These are phyloP conservation scores for Psittacula echo DNA, from an alignment of 2,797 vertebrate genomes.

Conservation along the genomic window DNA sequence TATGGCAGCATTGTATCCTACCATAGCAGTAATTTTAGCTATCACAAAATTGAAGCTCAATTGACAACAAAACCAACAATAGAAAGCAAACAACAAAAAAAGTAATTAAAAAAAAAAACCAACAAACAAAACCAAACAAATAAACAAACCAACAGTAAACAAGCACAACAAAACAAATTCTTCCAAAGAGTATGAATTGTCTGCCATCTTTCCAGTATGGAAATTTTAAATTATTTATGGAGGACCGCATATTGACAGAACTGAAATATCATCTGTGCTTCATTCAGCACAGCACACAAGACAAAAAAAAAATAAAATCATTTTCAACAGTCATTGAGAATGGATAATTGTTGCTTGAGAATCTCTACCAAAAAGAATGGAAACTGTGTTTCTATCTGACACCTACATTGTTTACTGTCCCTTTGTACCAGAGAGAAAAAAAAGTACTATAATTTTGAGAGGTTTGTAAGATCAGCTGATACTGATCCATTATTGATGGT, in stretches of 20 bases:
- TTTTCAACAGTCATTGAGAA: neutral
- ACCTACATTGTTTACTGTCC: neutral
- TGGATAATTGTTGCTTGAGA: neutral
- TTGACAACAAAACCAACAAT: neutral
- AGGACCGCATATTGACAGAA: neutral
- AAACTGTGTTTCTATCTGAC: neutral
- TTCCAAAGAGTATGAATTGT: neutral
- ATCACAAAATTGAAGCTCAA: neutral
- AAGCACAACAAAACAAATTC: neutral
- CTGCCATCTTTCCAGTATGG: neutral
- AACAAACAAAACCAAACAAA: no score
- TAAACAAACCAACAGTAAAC: fast-evolving
- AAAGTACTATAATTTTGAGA: neutral
- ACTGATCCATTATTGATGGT: neutral
- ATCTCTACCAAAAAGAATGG: neutral
- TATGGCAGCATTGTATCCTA: neutral
- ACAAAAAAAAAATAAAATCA: neutral
- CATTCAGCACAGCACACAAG: neutral
- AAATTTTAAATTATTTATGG: neutral
- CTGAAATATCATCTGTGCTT: neutral
- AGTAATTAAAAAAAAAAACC: neutral
- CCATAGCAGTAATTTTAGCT: neutral
- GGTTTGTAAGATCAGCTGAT: neutral
- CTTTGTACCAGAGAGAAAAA: neutral
- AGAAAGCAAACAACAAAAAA: neutral